Evolutionary conservation across 2,888 invertebrate genomes (phyloP), one percentile per base, ranked within the genome.

Genomic region (Cheilosia grossa): DNA sequence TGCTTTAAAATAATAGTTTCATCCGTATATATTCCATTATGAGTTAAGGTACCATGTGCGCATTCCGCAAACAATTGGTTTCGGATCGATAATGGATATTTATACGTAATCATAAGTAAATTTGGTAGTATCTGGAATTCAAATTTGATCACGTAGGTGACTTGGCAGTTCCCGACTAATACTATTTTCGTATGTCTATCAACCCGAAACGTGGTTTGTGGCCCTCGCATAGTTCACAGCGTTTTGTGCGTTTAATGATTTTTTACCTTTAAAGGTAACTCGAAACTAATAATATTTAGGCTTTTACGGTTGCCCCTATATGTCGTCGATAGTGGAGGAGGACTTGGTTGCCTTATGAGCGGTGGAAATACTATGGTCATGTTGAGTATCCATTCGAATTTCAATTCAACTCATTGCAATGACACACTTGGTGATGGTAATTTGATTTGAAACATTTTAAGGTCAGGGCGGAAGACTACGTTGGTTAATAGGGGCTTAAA

Each of bases 251-350:
- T 1, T 58, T 58, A 58, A 51, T 49, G 64, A 4, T 21, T 64
- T 64, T 21, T 37, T 24, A 51, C 64, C 64, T 64, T 64, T 64
- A 51, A 64, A 64, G 64, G 21, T 33, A 51, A 51, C 64, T 49
- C 19, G 33, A 47, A 30, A 9, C 47, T 13, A 19, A 30, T 0
- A 40, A 10, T 27, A 5, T 5, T 6, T 1, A 27, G 61, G 30
- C 44, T 61, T 61, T 61, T 44, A 61, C 63, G 47, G 49, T 63
- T 27, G 33, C 7, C 13, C 47, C 17, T 19, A 30, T 24, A 24
- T 24, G 21, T 27, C n/a, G 10, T 13, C 6, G 42, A 13, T 7
- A 24, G 58, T n/a, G 40, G n/a, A 61, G 42, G 44, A 30, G 63
- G 63, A 63, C 24, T n/a, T 7, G 10, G 33, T 9, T 27, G 53